These are phyloP conservation scores for Corvus moneduloides DNA, from an alignment of 2,113 vertebrate genomes.

Conservation along the genomic window DNA sequence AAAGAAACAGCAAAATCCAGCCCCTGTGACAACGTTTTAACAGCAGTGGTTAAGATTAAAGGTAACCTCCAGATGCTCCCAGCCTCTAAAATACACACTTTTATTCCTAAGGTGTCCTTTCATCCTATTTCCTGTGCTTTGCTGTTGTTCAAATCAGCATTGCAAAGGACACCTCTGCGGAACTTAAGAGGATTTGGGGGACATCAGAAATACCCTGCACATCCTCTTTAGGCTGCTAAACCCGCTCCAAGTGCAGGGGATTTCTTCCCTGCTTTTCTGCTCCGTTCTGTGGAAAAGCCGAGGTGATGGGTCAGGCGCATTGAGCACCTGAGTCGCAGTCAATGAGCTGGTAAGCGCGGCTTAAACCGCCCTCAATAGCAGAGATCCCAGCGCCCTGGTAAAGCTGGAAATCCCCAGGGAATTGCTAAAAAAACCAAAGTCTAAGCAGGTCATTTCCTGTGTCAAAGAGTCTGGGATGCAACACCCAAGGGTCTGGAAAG, in stretches of 20 bases:
- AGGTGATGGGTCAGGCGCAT: neutral
- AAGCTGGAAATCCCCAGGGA: neutral
- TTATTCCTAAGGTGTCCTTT: neutral
- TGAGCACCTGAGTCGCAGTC: neutral
- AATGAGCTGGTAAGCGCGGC: neutral
- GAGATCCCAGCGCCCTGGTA: neutral
- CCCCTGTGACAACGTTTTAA: neutral
- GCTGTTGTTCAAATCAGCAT: neutral
- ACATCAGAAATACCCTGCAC: neutral
- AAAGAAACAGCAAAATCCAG: neutral
- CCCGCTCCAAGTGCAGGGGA: neutral
- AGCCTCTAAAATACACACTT: neutral
- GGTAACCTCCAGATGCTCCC: neutral
- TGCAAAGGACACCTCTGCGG: neutral
- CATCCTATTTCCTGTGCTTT: neutral
- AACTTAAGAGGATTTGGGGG: neutral
- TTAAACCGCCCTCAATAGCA: neutral
- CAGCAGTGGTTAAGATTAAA: neutral
- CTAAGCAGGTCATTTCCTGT: neutral
- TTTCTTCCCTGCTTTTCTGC: neutral
- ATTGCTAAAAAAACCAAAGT: neutral
- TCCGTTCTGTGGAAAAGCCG: rapidly evolving
- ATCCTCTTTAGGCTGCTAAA: neutral
- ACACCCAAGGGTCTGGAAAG: neutral
- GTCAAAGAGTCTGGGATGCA: rapidly evolving